These are phyloP conservation scores for Agriopis aurantiaria DNA, from an alignment of 2,888 invertebrate genomes.

Conservation along the genomic window DNA sequence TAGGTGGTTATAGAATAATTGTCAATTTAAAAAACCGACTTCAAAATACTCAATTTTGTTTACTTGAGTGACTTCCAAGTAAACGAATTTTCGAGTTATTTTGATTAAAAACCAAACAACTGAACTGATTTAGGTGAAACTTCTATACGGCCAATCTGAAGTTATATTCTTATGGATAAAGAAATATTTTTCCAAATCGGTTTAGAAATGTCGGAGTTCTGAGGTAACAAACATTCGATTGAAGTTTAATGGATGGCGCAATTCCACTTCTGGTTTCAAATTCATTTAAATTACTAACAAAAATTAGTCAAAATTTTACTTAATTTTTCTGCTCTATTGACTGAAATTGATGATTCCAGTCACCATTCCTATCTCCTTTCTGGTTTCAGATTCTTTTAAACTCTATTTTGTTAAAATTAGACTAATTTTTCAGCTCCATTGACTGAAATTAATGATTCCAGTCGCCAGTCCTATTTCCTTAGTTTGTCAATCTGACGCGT, in stretches of 20 bases:
- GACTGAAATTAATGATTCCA: constrained; percentile 23
- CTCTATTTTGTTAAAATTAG: constrained; percentile 18
- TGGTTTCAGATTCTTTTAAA: not conserved
- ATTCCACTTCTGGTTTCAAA: not conserved
- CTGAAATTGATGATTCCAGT: constrained; percentile 26
- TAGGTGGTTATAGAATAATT: no score
- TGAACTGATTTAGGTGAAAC: no score
- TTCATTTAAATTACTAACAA: not conserved
- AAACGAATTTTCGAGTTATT: no score
- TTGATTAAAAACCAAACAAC: no score
- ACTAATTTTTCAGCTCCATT: constrained; percentile 12
- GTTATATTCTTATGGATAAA: no score
- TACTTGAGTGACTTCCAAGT: no score
- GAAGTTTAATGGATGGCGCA: not conserved
- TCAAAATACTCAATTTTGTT: no score
- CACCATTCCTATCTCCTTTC: not conserved
- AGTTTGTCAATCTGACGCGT: constrained; percentile 37
- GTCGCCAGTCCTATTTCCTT: constrained; percentile 27
- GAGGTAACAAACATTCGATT: not conserved
- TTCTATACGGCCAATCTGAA: no score
- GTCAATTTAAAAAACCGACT: no score
- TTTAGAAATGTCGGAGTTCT: no score
- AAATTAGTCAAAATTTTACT: constrained; percentile 22
- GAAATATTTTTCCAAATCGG: no score
- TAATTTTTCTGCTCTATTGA: no score